Base-by-base conservation (phyloP, 1,140 invertebrate genomes). In the Xylocopa sonorina region DNA sequence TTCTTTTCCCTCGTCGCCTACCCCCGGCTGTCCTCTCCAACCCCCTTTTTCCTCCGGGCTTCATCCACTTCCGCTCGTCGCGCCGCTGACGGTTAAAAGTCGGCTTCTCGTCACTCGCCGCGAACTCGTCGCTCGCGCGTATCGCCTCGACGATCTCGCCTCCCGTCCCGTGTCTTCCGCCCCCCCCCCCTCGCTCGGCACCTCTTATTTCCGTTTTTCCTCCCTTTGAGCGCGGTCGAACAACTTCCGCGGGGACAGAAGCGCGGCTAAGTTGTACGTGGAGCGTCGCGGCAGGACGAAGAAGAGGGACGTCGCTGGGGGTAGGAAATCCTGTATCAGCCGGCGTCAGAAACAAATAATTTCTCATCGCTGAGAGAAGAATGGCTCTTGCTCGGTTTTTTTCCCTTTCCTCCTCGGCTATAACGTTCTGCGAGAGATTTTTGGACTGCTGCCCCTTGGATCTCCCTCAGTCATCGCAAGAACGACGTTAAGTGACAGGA, bases 61-160 rank as follows among this genome's bases (percentile, higher is more conserved):
- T 87, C 86, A 84, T 83, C 83, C 85, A 87, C 82, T 87, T 82
- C 74, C 82, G 75, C 76, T 68, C 69, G 83, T 85, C 79, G 74
- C 66, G 78, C 64, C 48, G 79, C 24, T 34, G 41, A 78, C 75
- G 83, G 76, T 86, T 85, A 86, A 86, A 86, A 86, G 83, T 86
- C 84, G 73, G 80, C 73, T 84, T 57, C 83, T 85, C 67, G 84
- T 75, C 84, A 81, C 80, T 85, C 78, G 55, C 55, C 60, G 69
- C 80, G 69, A 73, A 85, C 57, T 77, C 75, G 69, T 85, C 72
- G 64, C 69, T 57, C 71, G 48, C 60, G 57, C 74, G 62, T 78
- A 81, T 85, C 83, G 79, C 67, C 71, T 53, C 79, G 71, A 67
- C 84, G 60, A 82, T 77, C 69, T 72, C 64, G 75, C 50, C 69